Base-by-base conservation (phyloP, 2,888 invertebrate genomes). In the Conus canariensis region DNA sequence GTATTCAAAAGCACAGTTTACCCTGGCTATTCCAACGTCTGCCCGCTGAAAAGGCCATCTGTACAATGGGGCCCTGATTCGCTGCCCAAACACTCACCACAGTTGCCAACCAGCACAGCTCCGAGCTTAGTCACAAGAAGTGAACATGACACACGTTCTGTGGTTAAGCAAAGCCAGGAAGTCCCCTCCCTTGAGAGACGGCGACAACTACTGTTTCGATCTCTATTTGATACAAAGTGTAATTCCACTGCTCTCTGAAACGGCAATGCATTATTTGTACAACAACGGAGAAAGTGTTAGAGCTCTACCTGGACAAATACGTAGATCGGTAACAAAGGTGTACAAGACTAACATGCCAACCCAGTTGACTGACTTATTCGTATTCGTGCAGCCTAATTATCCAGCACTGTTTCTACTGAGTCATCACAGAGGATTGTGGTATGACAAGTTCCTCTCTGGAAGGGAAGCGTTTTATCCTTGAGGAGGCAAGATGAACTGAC, bases 41-140 rank as follows among this genome's bases (percentile, higher is more conserved):
- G 67, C 45, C 56, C 6, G 58, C 10, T 58, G 58, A 56, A 87
- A 74, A 74, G 74, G 87, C 25, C 58, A 25, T 9, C 58, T 19
- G n/a, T 12, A 87, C 87, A 87, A 87, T 87, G 58, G 87, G 45
- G 8, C 56, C 30, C 56, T 87, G 87, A 87, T 87, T 87, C 67
- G 74, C 87, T 59, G 58, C n/a, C 58, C 74, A 56, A 74, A 87
- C 87, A 87, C 74, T 87, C 70, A 87, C 56, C 87, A 10, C 22
- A 5, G 70, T 19, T 22, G 70, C 60, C 45, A 87, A 87, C 60
- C 67, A 85, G 85, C 22, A n/a, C 22, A 12, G 85, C 85, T n/a
- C 80, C 45, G 10, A 30, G 45, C 12, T 80, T 74, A 14, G 22
- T 7, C 45, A 83, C 12, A 25, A 59, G 85, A n/a, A 85, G 45